phyloP scores from a whole-genome alignment of 2,888 invertebrate species.

The Leptogaster cylindrica region DNA sequence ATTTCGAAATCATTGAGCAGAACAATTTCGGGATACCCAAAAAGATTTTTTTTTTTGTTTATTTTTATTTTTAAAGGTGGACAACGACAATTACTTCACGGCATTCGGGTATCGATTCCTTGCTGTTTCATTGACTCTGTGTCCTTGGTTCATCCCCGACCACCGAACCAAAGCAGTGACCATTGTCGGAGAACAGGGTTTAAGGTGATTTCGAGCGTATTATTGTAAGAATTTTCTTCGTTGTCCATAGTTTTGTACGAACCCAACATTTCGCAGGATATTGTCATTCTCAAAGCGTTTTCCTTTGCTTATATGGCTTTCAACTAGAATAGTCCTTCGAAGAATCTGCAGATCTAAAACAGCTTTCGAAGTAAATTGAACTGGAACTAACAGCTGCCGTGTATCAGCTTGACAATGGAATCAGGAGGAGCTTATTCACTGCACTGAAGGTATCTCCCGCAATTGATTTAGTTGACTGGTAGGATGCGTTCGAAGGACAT shows the following conservation, averaged over 20 bases:
- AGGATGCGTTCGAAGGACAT: neutral
- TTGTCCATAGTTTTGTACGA: too few species aligned
- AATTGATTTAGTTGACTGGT: constrained; percentile 21
- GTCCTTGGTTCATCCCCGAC: neutral
- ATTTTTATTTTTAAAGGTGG: too few species aligned
- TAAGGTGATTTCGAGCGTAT: neutral
- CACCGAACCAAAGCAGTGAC: too few species aligned
- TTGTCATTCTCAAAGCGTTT: neutral
- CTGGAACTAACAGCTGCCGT: constrained; percentile 27
- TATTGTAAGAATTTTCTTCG: neutral
- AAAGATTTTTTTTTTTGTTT: too few species aligned
- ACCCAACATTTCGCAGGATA: neutral
- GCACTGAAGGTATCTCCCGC: neutral
- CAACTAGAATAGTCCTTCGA: neutral
- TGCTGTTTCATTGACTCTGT: neutral
- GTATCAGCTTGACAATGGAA: constrained; percentile 7
- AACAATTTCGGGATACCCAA: too few species aligned
- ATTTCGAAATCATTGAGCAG: too few species aligned
- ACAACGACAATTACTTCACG: too few species aligned
- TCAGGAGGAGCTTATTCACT: constrained; percentile 1
- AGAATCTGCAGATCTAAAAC: neutral
- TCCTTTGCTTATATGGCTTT: neutral
- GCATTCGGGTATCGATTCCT: too few species aligned
- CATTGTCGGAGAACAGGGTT: too few species aligned
- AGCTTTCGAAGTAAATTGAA: constrained; percentile 19